Percentiles rank a stretch among this genome's conserved stretches.
phyloP scores from a whole-genome alignment of 2,888 invertebrate species.

The Alentia gelatinosa region DNA sequence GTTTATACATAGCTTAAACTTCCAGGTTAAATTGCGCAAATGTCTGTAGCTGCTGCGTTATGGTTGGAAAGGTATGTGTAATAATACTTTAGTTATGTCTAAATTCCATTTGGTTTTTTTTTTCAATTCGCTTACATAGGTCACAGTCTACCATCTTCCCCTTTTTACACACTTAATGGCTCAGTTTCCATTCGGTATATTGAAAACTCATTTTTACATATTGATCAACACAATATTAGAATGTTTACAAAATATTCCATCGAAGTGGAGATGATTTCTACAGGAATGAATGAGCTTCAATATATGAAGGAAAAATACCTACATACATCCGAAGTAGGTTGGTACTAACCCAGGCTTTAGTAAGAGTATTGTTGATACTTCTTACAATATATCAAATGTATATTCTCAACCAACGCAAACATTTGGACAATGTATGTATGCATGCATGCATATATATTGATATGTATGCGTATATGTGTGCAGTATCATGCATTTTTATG shows the following conservation, averaged over 20 bases:
- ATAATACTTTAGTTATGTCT: too few relatives aligned
- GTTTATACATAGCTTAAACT: background rate
- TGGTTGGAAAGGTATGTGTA: background rate
- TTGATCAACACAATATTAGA: too few relatives aligned
- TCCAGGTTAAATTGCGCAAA: background rate
- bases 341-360: background rate
- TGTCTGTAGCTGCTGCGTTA: background rate
- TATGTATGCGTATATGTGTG: background rate
- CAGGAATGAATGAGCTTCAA: too few relatives aligned
- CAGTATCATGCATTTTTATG: background rate
- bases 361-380: too few relatives aligned
- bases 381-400: too few relatives aligned
- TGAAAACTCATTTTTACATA: background rate
- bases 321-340: background rate
- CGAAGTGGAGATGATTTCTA: too few relatives aligned
- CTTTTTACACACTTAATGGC: too few relatives aligned
- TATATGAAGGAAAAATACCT: background rate
- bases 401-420: background rate
- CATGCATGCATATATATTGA: background rate
- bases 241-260: too few relatives aligned
- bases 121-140: too few relatives aligned
- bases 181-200: background rate
- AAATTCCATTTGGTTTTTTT: too few relatives aligned
- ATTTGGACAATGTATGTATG: background rate
- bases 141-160: too few relatives aligned